Conservation (phyloP, 2,888 invertebrate species). For the Drosophila koepferae region DNA sequence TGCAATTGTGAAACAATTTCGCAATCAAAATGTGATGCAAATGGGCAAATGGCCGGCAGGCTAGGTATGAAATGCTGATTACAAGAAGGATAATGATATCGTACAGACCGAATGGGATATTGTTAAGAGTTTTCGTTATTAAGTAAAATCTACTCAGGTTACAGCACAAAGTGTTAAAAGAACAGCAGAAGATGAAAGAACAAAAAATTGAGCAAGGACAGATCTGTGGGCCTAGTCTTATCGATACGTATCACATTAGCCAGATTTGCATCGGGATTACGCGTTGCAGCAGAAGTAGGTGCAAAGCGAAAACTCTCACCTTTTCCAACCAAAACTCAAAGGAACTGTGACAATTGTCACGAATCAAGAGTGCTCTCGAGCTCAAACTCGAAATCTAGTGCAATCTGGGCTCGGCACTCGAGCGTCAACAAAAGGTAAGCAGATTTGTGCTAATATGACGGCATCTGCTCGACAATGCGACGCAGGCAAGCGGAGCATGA, state of each 20-base stretch:
- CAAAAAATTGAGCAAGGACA: constrained; percentile 15
- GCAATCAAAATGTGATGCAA: constrained; percentile 59
- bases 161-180: constrained; percentile 74
- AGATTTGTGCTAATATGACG: constrained; percentile 80
- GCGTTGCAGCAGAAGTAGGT: constrained; percentile 44
- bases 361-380: constrained; percentile 57
- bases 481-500: constrained; percentile 15
- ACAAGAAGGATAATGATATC: constrained; percentile 11
- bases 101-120: not conserved
- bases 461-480: constrained; percentile 68
- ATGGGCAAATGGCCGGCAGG: constrained; percentile 11
- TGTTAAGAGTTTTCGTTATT: constrained; percentile 48
- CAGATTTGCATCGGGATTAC: constrained; percentile 78
- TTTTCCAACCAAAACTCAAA: constrained; percentile 46
- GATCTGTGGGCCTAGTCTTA: constrained; percentile 3
- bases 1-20: constrained; percentile 58
- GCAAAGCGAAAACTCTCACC: constrained; percentile 56
- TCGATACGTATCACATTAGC: constrained; percentile 79
- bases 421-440: constrained; percentile 72
- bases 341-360: constrained; percentile 76
- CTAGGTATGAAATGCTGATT: not conserved
- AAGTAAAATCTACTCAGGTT: constrained; percentile 62
- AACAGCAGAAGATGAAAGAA: constrained; percentile 36
- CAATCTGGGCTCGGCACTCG: constrained; percentile 55
- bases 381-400: constrained; percentile 42